Evolutionary conservation across 2,888 invertebrate species (phyloP), one percentile per base, ranked within the genome.

Genomic region (Allygus modestus): DNA sequence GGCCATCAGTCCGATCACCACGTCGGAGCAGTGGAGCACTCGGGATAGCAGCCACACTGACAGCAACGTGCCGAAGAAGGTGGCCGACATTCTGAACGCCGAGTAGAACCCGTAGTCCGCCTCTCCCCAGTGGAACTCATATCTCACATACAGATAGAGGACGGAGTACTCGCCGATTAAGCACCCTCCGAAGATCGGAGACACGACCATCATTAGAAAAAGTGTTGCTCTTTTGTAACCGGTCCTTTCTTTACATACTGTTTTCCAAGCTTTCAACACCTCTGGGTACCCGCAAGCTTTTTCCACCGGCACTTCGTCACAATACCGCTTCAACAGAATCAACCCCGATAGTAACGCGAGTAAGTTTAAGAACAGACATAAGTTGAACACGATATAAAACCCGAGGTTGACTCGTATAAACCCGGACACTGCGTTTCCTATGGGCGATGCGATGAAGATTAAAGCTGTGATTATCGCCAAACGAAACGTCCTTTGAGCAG

Each of bases 81-180:
- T 83, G 9, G 81, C 71, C 0, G 85, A 85, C 84, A 87, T 84
- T 79, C 86, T 85, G 83, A 85, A 87, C 15, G 86, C 85, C 12
- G 85, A 83, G 51, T 86, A 87, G 5, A 83, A 82, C 15, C 86
- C 85, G 79, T 84, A 86, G 61, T 87, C 85, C 20, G 83, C 84
- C 71, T 87, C 86, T 33, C 85, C 85, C 87, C 87, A 87, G 58
- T 81, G 83, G 46, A 86, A 87, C 69, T 86, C 86, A 41, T 85
- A 86, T 54, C 86, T 84, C 7, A 86, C 82, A 31, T 85, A 87
- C 1, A 86, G 81, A 77, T 86, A 87, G 1, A 87, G 82, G 46
- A 87, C 85, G 12, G 87, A 87, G 51, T 84, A 85, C 83, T 87
- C 87, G 7, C 87, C 87, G 20, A 84, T 81, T 75, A 86, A 84